Evolutionary conservation across 2,888 invertebrate species (phyloP).

Genomic region (Scaptomyza flava): DNA sequence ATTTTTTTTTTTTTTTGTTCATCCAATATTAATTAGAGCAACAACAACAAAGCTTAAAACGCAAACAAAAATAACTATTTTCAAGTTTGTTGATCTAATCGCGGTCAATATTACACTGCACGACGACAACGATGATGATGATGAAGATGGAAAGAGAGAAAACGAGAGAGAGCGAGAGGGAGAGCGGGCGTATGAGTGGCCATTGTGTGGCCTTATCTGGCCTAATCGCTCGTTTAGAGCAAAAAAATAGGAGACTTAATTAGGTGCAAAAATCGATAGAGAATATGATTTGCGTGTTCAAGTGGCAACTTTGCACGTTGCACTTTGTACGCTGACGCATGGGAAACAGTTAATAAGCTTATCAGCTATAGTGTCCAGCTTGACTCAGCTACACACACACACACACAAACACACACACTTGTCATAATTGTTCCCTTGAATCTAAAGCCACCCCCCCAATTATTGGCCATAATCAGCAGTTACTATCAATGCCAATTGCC

Average conservation of each 20-base stretch:
- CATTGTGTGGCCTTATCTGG: constrained; percentile 47
- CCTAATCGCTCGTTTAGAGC: constrained; percentile 58
- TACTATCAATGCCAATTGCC: constrained; percentile 44
- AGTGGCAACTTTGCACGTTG: constrained; percentile 23
- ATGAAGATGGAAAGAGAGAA: background rate
- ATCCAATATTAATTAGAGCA: constrained; percentile 66
- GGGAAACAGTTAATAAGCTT: constrained; percentile 18
- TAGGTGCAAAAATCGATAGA: constrained; percentile 71
- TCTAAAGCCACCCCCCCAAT: constrained; percentile 14
- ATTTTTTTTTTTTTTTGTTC: constrained; percentile 43
- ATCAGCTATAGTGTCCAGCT: background rate
- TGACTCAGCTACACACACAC: constrained; percentile 31
- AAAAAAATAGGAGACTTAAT: constrained; percentile 56
- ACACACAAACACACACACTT: constrained; percentile 16
- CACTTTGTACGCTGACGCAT: constrained; percentile 45
- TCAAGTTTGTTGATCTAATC: constrained; percentile 52
- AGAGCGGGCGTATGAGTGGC: constrained; percentile 15
- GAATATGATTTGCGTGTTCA: constrained; percentile 38
- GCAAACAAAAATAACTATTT: constrained; percentile 31
- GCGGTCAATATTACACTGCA: constrained; percentile 15
- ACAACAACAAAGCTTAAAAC: constrained; percentile 46
- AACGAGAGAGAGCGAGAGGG: too few species aligned
- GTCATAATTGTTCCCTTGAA: constrained; percentile 22
- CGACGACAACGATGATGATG: background rate
- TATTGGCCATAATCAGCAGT: constrained; percentile 37